phyloP scores from a whole-genome alignment of 2,113 vertebrate species.

The Macaca mulatta region DNA sequence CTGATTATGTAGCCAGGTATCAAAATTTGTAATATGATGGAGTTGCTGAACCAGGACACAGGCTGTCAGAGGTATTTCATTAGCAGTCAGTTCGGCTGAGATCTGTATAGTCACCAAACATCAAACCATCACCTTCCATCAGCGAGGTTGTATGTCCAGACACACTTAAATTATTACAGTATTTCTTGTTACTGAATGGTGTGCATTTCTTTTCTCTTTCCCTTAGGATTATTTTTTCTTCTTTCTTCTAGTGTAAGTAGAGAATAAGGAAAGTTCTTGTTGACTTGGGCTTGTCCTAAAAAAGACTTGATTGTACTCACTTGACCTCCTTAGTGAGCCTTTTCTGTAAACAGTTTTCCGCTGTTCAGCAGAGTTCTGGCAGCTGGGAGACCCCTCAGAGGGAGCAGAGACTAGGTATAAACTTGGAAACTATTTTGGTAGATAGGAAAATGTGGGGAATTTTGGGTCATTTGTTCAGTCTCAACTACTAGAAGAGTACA shows the following conservation, averaged over 20 bases:
- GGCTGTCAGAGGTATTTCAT: neutral
- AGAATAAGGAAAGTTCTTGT: slow-evolving; percentile 38
- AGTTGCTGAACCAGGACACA: neutral
- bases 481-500: neutral
- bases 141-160: neutral
- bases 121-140: neutral
- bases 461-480: neutral
- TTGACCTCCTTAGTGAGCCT: slow-evolving; percentile 46
- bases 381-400: neutral
- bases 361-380: slow-evolving; percentile 59
- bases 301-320: slow-evolving; percentile 47
- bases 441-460: slow-evolving; percentile 42
- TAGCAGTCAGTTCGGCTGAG: neutral
- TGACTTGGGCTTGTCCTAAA: slow-evolving; percentile 61
- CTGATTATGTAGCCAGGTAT: neutral
- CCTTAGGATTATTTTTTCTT: neutral
- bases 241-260: neutral
- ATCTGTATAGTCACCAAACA: neutral
- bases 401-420: slow-evolving; percentile 38
- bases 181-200: neutral
- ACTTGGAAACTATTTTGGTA: slow-evolving; percentile 38
- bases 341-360: slow-evolving; percentile 55
- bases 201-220: neutral
- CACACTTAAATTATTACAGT: neutral
- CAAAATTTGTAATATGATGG: neutral